Conservation (phyloP, 1,140 invertebrate genomes). For the Drosophila sp. region DNA sequence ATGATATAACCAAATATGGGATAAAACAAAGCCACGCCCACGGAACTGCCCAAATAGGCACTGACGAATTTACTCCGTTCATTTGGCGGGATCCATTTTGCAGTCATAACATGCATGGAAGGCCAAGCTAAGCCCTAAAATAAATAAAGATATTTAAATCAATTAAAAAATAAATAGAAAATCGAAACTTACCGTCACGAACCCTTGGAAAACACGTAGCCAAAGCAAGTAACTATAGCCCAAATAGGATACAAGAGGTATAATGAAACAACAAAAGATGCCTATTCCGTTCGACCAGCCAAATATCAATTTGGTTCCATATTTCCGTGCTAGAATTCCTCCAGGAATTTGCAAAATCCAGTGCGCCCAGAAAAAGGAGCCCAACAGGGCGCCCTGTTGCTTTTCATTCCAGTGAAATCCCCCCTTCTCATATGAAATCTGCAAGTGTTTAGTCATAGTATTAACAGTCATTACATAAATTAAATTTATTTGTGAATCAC, state of each 20-base stretch:
- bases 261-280: conserved; percentile 88
- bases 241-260: conserved; percentile 87
- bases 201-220: conserved; percentile 88
- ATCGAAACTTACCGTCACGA: conserved; percentile 86
- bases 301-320: conserved; percentile 89
- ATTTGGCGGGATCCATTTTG: conserved; percentile 92
- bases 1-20: conserved; percentile 88
- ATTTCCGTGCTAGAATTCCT: conserved; percentile 87
- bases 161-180: background rate
- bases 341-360: conserved; percentile 90
- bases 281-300: conserved; percentile 88
- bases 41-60: conserved; percentile 87
- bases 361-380: conserved; percentile 90
- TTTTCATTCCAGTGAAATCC: conserved; percentile 88
- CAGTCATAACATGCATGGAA: conserved; percentile 89
- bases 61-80: conserved; percentile 90
- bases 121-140: conserved; percentile 92
- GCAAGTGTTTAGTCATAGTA: conserved; percentile 15
- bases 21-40: conserved; percentile 89
- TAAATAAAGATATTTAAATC: background rate
- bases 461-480: conserved; percentile 26
- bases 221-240: conserved; percentile 86
- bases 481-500: conserved; percentile 43
- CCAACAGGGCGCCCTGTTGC: conserved; percentile 88
- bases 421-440: conserved; percentile 73